Base-by-base conservation (phyloP, 1,140 invertebrate species). In the Diachasma alloeum region DNA sequence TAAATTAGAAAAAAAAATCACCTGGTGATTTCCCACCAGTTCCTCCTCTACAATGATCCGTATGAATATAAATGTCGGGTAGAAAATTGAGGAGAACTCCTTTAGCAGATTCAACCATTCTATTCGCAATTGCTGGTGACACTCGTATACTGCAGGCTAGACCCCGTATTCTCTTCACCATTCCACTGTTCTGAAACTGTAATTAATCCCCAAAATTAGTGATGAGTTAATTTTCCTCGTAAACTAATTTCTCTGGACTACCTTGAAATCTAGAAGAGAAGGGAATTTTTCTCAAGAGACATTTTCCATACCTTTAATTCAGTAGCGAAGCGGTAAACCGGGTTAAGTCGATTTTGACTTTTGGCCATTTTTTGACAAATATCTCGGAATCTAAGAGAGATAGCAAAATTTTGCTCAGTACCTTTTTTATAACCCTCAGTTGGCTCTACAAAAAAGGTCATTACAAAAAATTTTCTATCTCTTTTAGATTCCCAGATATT, bases 21-120 rank as follows among this genome's bases (percentile, higher is more conserved):
- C 90, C 94, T 17, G 95, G 94, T 84, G 94, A 97, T 92, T 96
- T 96, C 77, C 98, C 97, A 63, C 95, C 94, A 78, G 93, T 92
- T 74, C 92, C 92, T 26, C 97, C 97, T 86, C 95, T 94, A 83
- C 94, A 93, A 87, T 97, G 96, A 91, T 99, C 98, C 17, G 96
- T 96, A 83, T 95, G 94, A 79, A 99, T 97, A 84, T 98, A 99
- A 72, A 99, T 94, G 90, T 99, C 98, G 10, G 97, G 95, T 37
- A 99, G 84, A 87, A 96, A 99, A 63, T 98, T 95, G 1, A 98
- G 91, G 82, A 99, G 92, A 8, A 96, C 92, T 70, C 96, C 95
- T 91, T 99, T 98, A 5, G 98, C 95, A 15, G 96, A 90, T 83
- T 99, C 97, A 15, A 99, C 95, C 78, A 99, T 94, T 84, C 98